These are phyloP conservation scores for Potorous gilbertii DNA, from an alignment of 2,797 vertebrate genomes.

Conservation along the genomic window DNA sequence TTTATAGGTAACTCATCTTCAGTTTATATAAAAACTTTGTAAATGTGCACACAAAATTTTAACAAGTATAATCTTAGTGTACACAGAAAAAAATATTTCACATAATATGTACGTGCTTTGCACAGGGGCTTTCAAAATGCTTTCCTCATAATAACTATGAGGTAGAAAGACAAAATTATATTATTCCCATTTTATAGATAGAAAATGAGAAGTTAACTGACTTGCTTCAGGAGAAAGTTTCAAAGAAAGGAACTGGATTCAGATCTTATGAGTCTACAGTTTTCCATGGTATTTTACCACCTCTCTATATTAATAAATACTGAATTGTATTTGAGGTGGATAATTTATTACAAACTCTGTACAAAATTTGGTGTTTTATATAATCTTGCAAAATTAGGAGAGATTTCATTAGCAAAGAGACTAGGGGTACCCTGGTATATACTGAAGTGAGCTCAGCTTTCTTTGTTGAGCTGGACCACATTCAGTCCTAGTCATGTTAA, in stretches of 20 bases:
- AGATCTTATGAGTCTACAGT: background rate
- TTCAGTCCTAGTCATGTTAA: background rate
- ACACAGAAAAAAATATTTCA: background rate
- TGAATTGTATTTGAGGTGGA: background rate
- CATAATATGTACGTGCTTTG: no score
- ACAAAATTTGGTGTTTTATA: background rate
- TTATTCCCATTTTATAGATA: background rate
- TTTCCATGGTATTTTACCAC: background rate
- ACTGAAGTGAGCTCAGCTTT: background rate
- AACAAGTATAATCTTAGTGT: background rate
- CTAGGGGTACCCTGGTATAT: background rate
- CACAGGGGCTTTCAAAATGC: background rate
- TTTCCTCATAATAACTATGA: background rate
- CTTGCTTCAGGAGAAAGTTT: background rate
- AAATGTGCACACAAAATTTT: background rate
- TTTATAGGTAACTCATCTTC: background rate
- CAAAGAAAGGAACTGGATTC: background rate
- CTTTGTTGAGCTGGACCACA: background rate
- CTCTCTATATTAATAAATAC: background rate
- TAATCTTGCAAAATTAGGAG: background rate
- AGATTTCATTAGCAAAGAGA: no score
- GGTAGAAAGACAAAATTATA: background rate
- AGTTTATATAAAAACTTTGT: background rate
- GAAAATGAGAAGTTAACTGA: background rate
- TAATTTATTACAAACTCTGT: background rate